phyloP scores from a whole-genome alignment of 2,797 vertebrate genomes.

The Gymnoscopelus microlampas region DNA sequence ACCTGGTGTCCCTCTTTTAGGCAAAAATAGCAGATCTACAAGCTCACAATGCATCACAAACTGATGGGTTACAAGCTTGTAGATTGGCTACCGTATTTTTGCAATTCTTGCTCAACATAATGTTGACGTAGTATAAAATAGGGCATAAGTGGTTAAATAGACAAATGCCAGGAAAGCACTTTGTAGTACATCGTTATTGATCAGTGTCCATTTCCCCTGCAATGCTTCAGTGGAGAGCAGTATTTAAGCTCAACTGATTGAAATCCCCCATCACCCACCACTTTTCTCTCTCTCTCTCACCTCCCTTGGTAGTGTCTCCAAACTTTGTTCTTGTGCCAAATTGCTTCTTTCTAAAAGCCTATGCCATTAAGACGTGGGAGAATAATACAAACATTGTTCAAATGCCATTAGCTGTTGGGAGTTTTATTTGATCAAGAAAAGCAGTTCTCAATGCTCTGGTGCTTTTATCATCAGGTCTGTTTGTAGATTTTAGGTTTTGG shows the following conservation, averaged over 20 bases:
- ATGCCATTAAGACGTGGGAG: constrained; percentile 37
- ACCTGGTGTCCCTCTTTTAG: no score
- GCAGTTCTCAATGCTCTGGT: constrained; percentile 8
- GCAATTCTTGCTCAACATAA: no score
- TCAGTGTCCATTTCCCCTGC: constrained; percentile 70
- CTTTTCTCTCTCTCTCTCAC: constrained; percentile 39
- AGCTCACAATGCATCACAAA: no score
- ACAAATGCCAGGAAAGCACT: constrained; percentile 84
- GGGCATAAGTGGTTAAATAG: constrained; percentile 81
- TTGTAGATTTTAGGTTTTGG: background rate
- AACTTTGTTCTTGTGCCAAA: constrained; percentile 50
- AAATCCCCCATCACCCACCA: constrained; percentile 27
- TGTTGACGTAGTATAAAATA: background rate
- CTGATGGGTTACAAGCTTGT: no score
- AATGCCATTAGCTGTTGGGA: constrained; percentile 45
- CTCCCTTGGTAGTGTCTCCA: constrained; percentile 35
- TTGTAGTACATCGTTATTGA: constrained; percentile 82
- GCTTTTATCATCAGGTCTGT: constrained; percentile 32
- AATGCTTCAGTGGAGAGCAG: constrained; percentile 56
- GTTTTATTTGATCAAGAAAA: constrained; percentile 49
- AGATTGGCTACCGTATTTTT: no score
- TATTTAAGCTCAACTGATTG: constrained; percentile 78
- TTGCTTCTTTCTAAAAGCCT: constrained; percentile 44
- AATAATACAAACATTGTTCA: constrained; percentile 45
- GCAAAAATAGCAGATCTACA: no score